Percentiles rank a stretch among this genome's conserved stretches.
Conservation (phyloP, 2,797 vertebrate species). For the Luscinia luscinia region DNA sequence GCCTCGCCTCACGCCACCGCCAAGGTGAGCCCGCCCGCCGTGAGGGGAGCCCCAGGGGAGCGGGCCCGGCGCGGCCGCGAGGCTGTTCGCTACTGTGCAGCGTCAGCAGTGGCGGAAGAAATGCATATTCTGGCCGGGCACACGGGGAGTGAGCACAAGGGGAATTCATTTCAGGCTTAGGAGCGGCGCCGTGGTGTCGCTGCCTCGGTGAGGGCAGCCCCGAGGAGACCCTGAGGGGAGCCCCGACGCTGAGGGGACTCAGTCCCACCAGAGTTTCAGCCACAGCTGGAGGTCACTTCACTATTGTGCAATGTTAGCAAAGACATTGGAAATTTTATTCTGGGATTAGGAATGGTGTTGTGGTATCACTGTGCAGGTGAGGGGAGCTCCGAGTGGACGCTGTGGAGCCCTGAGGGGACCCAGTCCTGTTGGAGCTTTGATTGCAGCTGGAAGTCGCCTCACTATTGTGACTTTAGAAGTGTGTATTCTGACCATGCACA, state of each 20-base stretch:
- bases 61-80: not conserved
- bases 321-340: not conserved
- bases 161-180: too few species aligned
- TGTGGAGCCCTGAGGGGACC: not conserved
- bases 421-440: not conserved
- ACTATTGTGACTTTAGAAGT: not conserved
- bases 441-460: not conserved
- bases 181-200: fast-evolving
- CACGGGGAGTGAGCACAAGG: not conserved
- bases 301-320: fast-evolving
- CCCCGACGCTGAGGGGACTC: fast-evolving
- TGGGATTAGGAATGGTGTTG: not conserved
- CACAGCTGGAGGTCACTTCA: not conserved
- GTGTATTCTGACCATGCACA: fast-evolving
- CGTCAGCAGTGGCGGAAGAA: fast-evolving
- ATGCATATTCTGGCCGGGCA: fast-evolving
- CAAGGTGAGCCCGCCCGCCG: constrained; percentile 79
- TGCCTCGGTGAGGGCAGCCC: not conserved
- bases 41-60: not conserved
- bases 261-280: not conserved
- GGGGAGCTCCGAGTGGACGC: not conserved
- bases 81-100: fast-evolving
- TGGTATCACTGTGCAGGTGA: too few species aligned
- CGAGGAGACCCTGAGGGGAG: not conserved
- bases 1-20: constrained; percentile 91